These are phyloP conservation scores for Tinea trinotella DNA, from an alignment of 2,888 invertebrate genomes.

Conservation along the genomic window DNA sequence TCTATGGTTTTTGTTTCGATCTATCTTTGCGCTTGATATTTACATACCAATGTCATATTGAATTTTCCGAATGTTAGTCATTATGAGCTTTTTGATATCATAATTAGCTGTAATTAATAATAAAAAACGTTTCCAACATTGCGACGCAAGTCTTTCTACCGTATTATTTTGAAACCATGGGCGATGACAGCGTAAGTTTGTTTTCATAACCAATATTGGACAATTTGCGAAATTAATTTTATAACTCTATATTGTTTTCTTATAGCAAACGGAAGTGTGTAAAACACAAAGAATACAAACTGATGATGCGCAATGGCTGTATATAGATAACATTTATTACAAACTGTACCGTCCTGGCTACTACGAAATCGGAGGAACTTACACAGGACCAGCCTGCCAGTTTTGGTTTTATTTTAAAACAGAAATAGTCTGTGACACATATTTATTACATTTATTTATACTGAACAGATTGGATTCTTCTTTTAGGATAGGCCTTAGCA, in stretches of 20 bases:
- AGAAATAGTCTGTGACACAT: constrained; percentile 40
- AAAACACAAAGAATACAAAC: constrained; percentile 31
- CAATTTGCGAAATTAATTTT: too few species aligned
- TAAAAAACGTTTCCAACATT: too few species aligned
- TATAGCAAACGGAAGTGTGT: neutral
- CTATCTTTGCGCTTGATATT: too few species aligned
- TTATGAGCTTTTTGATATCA: too few species aligned
- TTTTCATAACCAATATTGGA: too few species aligned
- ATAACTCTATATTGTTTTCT: neutral
- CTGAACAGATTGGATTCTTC: constrained; percentile 37
- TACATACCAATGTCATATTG: too few species aligned
- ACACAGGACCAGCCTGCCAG: constrained; percentile 42
- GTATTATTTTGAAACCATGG: too few species aligned
- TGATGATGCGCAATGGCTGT: constrained; percentile 44
- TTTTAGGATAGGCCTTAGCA: constrained; percentile 38
- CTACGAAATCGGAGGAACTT: constrained; percentile 57
- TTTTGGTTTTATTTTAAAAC: constrained; percentile 50
- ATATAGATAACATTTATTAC: constrained; percentile 42
- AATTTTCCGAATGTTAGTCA: too few species aligned
- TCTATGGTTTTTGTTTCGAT: too few species aligned
- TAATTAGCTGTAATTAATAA: too few species aligned
- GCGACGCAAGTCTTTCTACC: too few species aligned
- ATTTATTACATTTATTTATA: constrained; percentile 50
- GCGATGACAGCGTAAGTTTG: too few species aligned
- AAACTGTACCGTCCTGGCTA: constrained; percentile 49